These are phyloP conservation scores for Odontophorus gujanensis DNA, from an alignment of 2,113 vertebrate species.

Conservation along the genomic window DNA sequence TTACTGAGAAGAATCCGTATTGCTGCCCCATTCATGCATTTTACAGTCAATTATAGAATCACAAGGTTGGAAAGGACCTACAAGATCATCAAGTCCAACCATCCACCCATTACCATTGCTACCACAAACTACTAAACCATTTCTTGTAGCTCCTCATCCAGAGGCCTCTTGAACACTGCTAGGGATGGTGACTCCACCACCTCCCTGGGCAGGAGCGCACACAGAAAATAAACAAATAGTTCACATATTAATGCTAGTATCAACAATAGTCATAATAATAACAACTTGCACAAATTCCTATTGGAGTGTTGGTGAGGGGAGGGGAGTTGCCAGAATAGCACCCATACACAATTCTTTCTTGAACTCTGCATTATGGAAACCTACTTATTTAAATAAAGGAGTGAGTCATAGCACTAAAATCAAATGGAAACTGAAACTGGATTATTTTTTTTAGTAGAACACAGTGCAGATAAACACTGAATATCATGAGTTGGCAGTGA, in stretches of 20 bases:
- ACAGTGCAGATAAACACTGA: background rate
- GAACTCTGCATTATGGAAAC: background rate
- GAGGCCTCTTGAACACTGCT: too few relatives aligned
- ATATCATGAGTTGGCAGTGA: background rate
- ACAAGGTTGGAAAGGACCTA: too few relatives aligned
- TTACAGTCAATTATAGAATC: background rate
- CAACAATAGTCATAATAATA: background rate
- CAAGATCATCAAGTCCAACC: too few relatives aligned
- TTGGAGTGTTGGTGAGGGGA: background rate
- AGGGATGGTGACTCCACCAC: too few relatives aligned
- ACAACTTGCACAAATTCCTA: background rate
- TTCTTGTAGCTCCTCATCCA: too few relatives aligned
- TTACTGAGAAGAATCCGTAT: background rate
- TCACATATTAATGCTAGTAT: background rate
- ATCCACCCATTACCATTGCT: too few relatives aligned
- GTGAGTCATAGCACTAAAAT: background rate
- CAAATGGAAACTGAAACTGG: background rate
- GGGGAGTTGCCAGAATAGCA: background rate
- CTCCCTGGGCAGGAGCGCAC: background rate
- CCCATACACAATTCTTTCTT: background rate
- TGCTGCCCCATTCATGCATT: background rate
- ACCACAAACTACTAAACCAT: too few relatives aligned
- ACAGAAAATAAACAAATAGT: background rate
- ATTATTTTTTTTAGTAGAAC: background rate
- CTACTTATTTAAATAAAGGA: background rate